These are phyloP conservation scores for Dendroctonus ponderosae DNA, from an alignment of 1,140 invertebrate species.

Conservation along the genomic window DNA sequence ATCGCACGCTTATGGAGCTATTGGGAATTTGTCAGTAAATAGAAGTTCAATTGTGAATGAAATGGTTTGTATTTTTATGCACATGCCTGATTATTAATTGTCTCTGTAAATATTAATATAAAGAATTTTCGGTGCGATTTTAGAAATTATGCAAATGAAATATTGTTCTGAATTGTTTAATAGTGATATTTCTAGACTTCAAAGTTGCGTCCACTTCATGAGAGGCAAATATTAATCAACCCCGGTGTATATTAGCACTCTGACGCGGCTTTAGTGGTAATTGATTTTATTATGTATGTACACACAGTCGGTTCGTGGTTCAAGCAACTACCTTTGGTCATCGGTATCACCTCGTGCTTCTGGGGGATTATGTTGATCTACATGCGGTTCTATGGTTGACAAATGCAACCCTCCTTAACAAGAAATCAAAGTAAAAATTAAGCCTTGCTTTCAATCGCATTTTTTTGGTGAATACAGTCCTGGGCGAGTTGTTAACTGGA, in stretches of 20 bases:
- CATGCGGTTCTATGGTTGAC: constrained; percentile 49
- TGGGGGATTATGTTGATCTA: constrained; percentile 69
- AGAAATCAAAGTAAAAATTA: constrained; percentile 24
- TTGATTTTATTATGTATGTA: constrained; percentile 43
- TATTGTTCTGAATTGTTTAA: neutral
- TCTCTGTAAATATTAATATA: no score
- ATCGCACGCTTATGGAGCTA: no score
- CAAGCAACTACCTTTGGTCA: constrained; percentile 61
- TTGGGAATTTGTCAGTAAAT: no score
- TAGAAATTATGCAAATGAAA: neutral
- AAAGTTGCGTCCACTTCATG: no score
- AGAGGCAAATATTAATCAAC: constrained; percentile 15
- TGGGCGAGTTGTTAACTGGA: no score
- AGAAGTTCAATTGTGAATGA: no score
- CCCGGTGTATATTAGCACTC: constrained; percentile 50
- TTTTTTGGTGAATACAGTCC: constrained; percentile 5
- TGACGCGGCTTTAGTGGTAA: constrained; percentile 45
- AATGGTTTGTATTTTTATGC: no score
- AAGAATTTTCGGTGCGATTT: no score
- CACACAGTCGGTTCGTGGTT: constrained; percentile 50
- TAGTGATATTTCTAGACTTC: no score
- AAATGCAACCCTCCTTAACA: neutral
- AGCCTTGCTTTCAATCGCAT: constrained; percentile 31
- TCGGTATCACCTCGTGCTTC: constrained; percentile 67
- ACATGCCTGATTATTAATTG: no score